Conservation (phyloP, 2,113 vertebrate species). For the Colius striatus region DNA sequence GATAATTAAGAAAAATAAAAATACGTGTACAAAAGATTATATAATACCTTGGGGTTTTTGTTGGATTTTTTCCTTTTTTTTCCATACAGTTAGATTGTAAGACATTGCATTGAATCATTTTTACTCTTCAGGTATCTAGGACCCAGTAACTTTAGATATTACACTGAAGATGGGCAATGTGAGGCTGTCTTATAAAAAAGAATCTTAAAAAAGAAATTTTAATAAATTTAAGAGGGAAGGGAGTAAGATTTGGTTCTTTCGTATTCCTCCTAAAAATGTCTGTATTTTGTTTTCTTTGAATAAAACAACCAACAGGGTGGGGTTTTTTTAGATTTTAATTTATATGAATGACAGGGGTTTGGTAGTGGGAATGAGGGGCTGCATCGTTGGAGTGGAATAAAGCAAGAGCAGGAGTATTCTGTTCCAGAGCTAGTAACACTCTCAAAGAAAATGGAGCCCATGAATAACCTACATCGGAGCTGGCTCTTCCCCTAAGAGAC, state of each 20-base stretch:
- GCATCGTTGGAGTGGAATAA: too few species aligned
- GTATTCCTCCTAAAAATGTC: not conserved
- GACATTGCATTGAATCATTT: not conserved
- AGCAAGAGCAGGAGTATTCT: not conserved
- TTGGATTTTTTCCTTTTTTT: not conserved
- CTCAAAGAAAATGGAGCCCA: not conserved
- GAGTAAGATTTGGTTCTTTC: not conserved
- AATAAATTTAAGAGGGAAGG: not conserved
- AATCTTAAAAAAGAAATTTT: not conserved
- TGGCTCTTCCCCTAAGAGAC: not conserved
- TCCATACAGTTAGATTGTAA: not conserved
- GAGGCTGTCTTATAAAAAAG: not conserved
- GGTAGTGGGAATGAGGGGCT: rapidly evolving
- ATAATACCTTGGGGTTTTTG: not conserved
- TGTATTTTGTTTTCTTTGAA: not conserved
- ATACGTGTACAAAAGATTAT: not conserved
- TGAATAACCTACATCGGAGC: not conserved
- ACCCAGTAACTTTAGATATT: not conserved
- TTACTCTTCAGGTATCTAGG: not conserved
- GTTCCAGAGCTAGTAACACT: not conserved
- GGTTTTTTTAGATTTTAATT: not conserved
- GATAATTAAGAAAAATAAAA: not conserved
- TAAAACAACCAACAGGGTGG: not conserved
- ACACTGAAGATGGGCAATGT: not conserved
- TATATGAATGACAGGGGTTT: not conserved